Percentiles rank a stretch among this genome's conserved stretches.
These are phyloP conservation scores for Dasyprocta punctata DNA, from an alignment of 2,113 vertebrate species.

Conservation along the genomic window DNA sequence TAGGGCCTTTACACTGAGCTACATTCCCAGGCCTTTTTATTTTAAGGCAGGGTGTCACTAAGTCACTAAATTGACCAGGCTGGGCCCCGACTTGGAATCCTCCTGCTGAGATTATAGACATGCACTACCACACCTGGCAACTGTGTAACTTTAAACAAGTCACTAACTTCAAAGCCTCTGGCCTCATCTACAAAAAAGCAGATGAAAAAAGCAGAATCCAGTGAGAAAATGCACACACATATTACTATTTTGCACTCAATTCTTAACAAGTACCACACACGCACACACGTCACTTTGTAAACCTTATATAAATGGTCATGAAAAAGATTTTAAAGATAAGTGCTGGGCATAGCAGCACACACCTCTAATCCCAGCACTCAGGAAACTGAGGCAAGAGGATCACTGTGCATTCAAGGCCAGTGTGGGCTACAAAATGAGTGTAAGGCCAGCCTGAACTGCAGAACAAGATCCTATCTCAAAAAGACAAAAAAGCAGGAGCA, in stretches of 20 bases:
- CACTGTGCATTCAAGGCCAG: neutral
- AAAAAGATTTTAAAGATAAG: neutral
- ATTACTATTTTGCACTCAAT: neutral
- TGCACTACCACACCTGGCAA: neutral
- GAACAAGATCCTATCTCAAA: neutral
- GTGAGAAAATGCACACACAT: neutral
- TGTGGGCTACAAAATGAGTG: neutral
- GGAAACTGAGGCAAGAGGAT: neutral
- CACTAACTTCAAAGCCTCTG: slow-evolving; percentile 21
- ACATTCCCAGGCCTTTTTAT: neutral
- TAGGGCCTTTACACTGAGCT: neutral
- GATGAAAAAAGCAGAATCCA: slow-evolving; percentile 9
- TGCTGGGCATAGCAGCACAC: neutral
- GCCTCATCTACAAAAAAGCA: neutral
- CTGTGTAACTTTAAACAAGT: neutral
- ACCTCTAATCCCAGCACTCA: neutral
- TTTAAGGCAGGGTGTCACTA: neutral
- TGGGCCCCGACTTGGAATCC: neutral
- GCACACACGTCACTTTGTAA: neutral
- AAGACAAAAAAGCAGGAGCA: neutral
- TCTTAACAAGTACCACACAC: neutral
- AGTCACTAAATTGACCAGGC: neutral
- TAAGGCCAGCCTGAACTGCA: neutral
- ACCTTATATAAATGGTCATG: neutral
- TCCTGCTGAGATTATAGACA: neutral